Evolutionary conservation across 2,113 vertebrate genomes (phyloP).

Genomic region (Lonchura striata): DNA sequence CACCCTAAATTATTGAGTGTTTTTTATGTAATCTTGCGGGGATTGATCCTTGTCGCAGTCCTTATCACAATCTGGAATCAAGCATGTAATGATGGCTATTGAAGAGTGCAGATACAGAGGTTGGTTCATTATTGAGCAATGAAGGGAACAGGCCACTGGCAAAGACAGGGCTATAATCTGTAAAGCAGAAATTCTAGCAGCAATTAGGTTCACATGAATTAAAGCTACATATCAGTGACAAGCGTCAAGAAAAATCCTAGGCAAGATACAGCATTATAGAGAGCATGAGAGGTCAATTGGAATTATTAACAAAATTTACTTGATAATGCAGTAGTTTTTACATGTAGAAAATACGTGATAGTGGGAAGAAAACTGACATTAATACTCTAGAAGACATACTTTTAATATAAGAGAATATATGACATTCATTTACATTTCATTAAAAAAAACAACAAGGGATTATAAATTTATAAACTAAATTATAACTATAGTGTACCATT

Average conservation of each 20-base stretch:
- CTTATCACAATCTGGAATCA: neutral
- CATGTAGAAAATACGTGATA: neutral
- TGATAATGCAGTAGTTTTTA: neutral
- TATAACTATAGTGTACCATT: neutral
- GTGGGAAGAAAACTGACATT: neutral
- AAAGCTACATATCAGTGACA: neutral
- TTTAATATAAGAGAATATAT: neutral
- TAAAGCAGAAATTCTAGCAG: neutral
- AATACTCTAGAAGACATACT: neutral
- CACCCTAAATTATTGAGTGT: neutral
- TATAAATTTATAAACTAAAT: neutral
- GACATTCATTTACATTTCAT: neutral
- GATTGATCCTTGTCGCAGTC: neutral
- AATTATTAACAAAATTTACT: neutral
- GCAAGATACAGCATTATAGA: neutral
- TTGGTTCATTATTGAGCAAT: neutral
- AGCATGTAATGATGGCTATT: neutral
- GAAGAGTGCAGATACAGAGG: neutral
- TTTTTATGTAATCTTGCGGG: neutral
- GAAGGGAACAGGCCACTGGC: neutral
- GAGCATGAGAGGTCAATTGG: accelerated
- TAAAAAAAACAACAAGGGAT: neutral
- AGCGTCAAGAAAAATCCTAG: neutral
- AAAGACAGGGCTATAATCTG: neutral
- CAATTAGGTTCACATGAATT: neutral